Evolutionary conservation across 2,797 vertebrate species (phyloP), one percentile per base, ranked within the genome.

Genomic region (Scomberomorus guttatus): DNA sequence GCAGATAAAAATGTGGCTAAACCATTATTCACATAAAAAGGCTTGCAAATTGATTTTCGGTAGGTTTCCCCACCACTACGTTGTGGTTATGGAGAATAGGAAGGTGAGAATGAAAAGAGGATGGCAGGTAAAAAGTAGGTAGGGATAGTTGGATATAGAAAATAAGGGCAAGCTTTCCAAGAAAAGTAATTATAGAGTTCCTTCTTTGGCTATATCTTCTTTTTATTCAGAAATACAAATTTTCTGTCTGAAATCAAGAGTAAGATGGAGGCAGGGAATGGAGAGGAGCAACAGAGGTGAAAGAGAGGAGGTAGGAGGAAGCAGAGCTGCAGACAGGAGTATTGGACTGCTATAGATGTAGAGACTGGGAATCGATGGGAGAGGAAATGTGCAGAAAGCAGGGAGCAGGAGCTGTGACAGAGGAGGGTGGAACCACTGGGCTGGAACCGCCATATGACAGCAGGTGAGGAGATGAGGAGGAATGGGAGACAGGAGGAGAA

Each of bases 381-480:
- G 80, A 84, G 91, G 87, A 91, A 88, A 85, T 83, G 85, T 83
- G 85, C 80, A 89, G 88, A 88, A 76, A 83, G 85, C 79, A 76
- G 67, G 58, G 85, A 84, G 85, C 74, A 55, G 78, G 75, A 86
- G 83, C 72, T 80, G 87, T 89, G 89, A 89, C 87, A 79, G 81
- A 78, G 84, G 80, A 82, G 81, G 89, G 77, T 78, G 85, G 81
- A 86, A 72, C 79, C 89, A 79, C 69, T 29, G 10, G 81, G 78
- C 77, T 81, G 87, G 89, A 94, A 94, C 91, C 65, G n/a, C 80
- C 78, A 72, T 82, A 78, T 90, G 93, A 94, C 93, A 92, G 88
- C 78, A 89, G 86, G 89, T 89, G 87, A 88, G 71, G 77, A 85
- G 89, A 88, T 81, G 85, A 84, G 87, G 85, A 90, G 82, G 87